Evolutionary conservation across 2,797 vertebrate species (phyloP).

Genomic region (Pantherophis vulpinus): DNA sequence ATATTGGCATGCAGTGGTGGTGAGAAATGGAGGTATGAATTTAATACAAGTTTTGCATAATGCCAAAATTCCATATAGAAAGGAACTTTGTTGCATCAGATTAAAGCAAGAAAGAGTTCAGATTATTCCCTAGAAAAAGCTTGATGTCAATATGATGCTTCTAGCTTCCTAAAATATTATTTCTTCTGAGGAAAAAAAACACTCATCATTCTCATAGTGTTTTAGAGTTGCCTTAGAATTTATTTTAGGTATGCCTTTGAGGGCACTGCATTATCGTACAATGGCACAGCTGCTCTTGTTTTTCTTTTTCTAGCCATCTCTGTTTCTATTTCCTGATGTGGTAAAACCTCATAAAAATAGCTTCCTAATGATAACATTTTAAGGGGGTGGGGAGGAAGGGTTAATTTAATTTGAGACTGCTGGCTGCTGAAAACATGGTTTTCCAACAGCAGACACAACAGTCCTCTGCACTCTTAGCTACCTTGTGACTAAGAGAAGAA

Average conservation of each 20-base stretch:
- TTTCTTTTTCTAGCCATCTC: background rate
- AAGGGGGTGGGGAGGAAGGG: background rate
- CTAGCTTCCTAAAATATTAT: background rate
- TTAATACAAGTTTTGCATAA: background rate
- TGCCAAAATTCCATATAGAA: background rate
- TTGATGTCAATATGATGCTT: background rate
- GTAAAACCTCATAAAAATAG: background rate
- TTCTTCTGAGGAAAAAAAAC: background rate
- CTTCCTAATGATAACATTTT: background rate
- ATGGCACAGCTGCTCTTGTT: background rate
- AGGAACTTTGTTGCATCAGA: background rate
- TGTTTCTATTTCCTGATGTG: background rate
- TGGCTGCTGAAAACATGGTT: background rate
- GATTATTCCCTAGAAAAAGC: background rate
- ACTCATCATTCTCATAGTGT: background rate
- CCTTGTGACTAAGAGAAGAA: background rate
- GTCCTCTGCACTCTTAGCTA: background rate
- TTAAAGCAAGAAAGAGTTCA: background rate
- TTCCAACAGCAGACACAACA: background rate
- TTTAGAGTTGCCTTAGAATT: background rate
- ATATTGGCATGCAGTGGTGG: background rate
- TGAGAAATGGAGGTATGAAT: background rate
- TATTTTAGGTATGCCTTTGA: background rate
- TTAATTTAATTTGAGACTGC: background rate
- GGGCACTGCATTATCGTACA: background rate